Conservation (phyloP, 2,113 vertebrate species). For the Leucosticte australis region DNA sequence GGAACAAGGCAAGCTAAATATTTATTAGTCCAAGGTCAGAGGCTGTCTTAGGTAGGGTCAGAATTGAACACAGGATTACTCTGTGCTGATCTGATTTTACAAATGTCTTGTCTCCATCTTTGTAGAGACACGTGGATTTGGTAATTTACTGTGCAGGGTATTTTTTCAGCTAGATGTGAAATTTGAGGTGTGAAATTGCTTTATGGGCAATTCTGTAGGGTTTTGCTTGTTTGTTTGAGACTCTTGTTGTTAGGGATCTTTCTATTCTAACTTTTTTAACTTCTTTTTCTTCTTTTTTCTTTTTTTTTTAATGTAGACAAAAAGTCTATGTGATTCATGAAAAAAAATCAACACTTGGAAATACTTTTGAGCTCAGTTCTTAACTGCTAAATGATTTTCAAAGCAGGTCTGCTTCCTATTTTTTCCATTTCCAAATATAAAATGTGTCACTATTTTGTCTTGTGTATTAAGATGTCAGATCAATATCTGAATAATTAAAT, state of each 20-base stretch:
- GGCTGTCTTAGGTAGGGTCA: not conserved
- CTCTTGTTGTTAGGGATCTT: not conserved
- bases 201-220: not conserved
- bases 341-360: conserved; percentile 15
- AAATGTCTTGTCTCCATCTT: not conserved
- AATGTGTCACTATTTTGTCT: conserved; percentile 27
- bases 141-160: not conserved
- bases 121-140: not conserved
- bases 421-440: conserved; percentile 48
- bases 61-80: not conserved
- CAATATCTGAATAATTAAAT: conserved; percentile 65
- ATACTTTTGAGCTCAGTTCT: not conserved
- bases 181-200: not conserved
- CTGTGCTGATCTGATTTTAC: not conserved
- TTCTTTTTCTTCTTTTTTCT: not conserved
- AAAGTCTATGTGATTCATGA: not conserved
- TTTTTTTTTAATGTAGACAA: not conserved
- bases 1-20: not conserved
- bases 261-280: fast-evolving
- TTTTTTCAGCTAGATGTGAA: not conserved
- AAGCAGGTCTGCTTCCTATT: conserved; percentile 52
- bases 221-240: not conserved
- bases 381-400: conserved; percentile 21
- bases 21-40: not conserved
- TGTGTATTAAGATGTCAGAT: conserved; percentile 42